Conservation (phyloP, 1,140 invertebrate species). For the Asbolus verrucosus region DNA sequence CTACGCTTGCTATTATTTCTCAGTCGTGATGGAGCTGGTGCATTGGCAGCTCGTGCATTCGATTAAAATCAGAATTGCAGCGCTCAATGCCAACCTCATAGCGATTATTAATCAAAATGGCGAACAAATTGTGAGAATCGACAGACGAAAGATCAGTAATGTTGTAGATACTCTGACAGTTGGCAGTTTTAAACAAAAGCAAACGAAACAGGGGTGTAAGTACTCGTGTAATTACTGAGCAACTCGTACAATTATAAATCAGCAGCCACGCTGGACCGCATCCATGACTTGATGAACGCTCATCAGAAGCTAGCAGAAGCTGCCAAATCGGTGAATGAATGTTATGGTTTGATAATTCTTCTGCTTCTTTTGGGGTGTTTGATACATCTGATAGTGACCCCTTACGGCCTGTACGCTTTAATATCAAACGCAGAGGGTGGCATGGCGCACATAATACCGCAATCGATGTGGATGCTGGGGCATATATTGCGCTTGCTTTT, state of each 20-base stretch:
- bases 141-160: too few relatives aligned
- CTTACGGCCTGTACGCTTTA: slow-evolving; percentile 3
- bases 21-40: not conserved
- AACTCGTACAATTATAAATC: too few relatives aligned
- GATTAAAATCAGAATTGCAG: slow-evolving; percentile 1
- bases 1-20: slow-evolving; percentile 15
- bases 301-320: slow-evolving; percentile 14
- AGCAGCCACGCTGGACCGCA: too few relatives aligned
- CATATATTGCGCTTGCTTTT: slow-evolving; percentile 14
- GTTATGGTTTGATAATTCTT: not conserved
- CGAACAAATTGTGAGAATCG: too few relatives aligned
- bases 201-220: too few relatives aligned
- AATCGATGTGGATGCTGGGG: slow-evolving; percentile 27
- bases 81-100: not conserved
- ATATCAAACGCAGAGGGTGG: slow-evolving; percentile 1
- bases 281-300: slow-evolving; percentile 1
- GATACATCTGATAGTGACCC: slow-evolving; percentile 18
- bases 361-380: slow-evolving; percentile 4
- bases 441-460: slow-evolving; percentile 12
- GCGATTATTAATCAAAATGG: too few relatives aligned
- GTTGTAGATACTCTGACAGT: not conserved
- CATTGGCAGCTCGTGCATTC: slow-evolving; percentile 9
- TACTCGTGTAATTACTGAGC: too few relatives aligned
- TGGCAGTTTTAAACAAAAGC: not conserved
- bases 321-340: slow-evolving; percentile 14